Percentiles rank a stretch among this genome's conserved stretches.
phyloP scores from a whole-genome alignment of 2,888 invertebrate genomes.

The Noctua fimbriata region DNA sequence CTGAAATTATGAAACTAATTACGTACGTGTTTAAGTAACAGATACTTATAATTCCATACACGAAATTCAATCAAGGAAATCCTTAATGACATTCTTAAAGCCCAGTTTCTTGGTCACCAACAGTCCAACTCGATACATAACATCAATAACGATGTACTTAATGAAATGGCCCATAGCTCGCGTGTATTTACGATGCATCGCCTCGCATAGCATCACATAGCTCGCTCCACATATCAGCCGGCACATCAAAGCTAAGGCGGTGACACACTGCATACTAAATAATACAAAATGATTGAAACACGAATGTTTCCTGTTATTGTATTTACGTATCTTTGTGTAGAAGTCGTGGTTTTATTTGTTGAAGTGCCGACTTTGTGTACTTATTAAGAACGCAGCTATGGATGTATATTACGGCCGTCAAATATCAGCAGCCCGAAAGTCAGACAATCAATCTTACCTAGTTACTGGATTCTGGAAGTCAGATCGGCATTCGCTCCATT shows the following conservation, averaged over 20 bases:
- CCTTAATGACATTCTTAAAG: constrained; percentile 24
- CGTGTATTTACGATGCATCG: constrained; percentile 53
- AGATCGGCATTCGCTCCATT: neutral
- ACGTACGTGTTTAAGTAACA: neutral
- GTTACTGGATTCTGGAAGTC: neutral
- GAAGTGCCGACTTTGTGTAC: constrained; percentile 29
- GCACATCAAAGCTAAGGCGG: constrained; percentile 61
- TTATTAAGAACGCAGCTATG: neutral
- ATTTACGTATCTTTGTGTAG: constrained; percentile 47
- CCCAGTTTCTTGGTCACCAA: constrained; percentile 34
- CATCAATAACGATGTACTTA: constrained; percentile 49
- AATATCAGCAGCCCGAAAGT: no score
- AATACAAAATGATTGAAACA: constrained; percentile 51
- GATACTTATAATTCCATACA: constrained; percentile 29
- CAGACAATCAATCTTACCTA: neutral
- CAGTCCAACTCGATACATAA: constrained; percentile 10
- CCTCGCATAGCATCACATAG: constrained; percentile 57
- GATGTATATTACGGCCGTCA: neutral
- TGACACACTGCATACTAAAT: constrained; percentile 56
- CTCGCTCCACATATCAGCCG: constrained; percentile 63
- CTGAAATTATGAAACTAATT: neutral
- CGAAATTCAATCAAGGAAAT: constrained; percentile 41
- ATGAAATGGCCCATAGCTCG: constrained; percentile 17
- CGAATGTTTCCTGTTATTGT: constrained; percentile 60
- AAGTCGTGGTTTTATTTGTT: constrained; percentile 41